Evolutionary conservation across 2,888 invertebrate species (phyloP), one percentile per base, ranked within the genome.

Genomic region (Drepana falcataria): DNA sequence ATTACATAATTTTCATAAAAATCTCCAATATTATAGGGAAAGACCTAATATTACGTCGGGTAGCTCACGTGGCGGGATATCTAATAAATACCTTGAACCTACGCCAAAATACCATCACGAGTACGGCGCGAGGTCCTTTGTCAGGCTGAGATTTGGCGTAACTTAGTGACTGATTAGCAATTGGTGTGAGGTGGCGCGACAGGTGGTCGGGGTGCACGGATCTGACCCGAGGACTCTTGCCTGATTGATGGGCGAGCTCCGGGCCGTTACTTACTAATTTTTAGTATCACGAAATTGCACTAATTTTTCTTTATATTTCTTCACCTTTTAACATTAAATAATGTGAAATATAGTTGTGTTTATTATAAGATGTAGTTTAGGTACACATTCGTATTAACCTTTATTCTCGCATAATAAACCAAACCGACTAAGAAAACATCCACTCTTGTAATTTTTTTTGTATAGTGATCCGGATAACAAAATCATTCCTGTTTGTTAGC

Each of bases 161-260:
- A 84, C 85, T 87, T 86, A 86, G 87, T 89, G 89, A 89, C 89
- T 90, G 90, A 89, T 89, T 89, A 88, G 90, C 87, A 84, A 84
- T 85, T 83, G 83, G 77, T 84, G 80, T 74, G 79, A 78, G 80
- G 77, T 81, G 80, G 77, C 77, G 87, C 90, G 89, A 87, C 89
- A 88, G 89, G 88, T 86, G 84, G 87, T 83, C 81, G 83, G 80
- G 77, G 77, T 62, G 65, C 65, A 57, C 60, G 66, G 64, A 63
- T 66, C 81, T 82, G 87, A 83, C 85, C 83, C 82, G 77, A 75
- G 79, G 74, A 79, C 78, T 79, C 72, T 75, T 66, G 73, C 59
- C 79, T 86, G 85, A 86, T 87, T 85, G 84, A 86, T 86, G 80
- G 78, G 77, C 74, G 68, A 66, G 67, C 75, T 71, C 68, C 71